These are phyloP conservation scores for Baronia brevicornis DNA, from an alignment of 2,888 invertebrate species.

Conservation along the genomic window DNA sequence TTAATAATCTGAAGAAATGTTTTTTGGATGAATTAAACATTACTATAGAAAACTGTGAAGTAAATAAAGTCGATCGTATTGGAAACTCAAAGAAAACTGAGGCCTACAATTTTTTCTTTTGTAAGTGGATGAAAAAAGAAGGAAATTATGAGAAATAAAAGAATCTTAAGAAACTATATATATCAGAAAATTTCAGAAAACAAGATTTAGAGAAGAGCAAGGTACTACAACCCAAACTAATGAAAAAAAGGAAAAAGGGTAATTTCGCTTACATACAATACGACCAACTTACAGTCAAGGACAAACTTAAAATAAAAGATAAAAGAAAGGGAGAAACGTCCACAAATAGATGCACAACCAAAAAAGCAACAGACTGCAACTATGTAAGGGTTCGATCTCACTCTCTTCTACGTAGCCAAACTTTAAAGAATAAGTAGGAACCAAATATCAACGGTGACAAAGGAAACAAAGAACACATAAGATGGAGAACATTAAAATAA, in stretches of 20 bases:
- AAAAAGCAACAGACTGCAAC: too few species aligned
- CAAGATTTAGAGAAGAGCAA: slow-evolving; percentile 23
- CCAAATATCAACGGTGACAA: too few species aligned
- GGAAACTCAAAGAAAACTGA: slow-evolving; percentile 3
- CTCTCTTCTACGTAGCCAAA: too few species aligned
- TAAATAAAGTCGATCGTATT: slow-evolving; percentile 8
- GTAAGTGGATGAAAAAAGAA: slow-evolving; percentile 17
- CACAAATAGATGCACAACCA: too few species aligned
- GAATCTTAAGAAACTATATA: slow-evolving; percentile 17
- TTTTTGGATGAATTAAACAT: slow-evolving; percentile 8
- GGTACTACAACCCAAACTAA: slow-evolving; percentile 15
- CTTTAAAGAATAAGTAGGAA: too few species aligned
- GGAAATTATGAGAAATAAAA: slow-evolving; percentile 22
- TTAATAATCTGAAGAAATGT: slow-evolving; percentile 1
- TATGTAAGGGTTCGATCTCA: too few species aligned
- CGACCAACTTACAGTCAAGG: slow-evolving; percentile 22
- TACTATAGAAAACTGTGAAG: slow-evolving; percentile 3
- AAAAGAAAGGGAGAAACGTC: slow-evolving; percentile 19
- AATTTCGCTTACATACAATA: slow-evolving; percentile 21
- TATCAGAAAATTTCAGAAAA: slow-evolving; percentile 21
- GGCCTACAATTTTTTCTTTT: neutral
- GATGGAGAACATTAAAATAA: too few species aligned
- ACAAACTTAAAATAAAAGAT: slow-evolving; percentile 3
- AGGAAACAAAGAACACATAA: too few species aligned
- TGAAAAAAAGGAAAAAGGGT: slow-evolving; percentile 20